Evolutionary conservation across 2,797 vertebrate species (phyloP).

Genomic region (Danio jaintianensis): DNA sequence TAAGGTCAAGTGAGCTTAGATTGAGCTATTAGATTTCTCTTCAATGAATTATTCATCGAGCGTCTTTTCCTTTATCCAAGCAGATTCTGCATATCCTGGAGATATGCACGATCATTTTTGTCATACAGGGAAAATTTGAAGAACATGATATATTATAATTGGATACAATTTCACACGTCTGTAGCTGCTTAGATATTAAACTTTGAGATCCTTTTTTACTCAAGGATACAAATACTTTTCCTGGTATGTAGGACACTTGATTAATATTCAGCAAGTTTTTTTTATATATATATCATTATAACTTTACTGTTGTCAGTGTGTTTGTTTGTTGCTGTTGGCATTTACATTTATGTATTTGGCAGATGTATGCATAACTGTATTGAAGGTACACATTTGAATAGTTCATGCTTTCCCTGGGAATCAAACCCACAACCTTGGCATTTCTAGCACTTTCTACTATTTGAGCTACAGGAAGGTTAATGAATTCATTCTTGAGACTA

Average conservation of each 20-base stretch:
- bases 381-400: no score
- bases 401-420: no score
- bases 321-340: no score
- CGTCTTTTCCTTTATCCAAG: not conserved
- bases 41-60: not conserved
- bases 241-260: not conserved
- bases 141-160: not conserved
- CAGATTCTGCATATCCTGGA: slow-evolving; percentile 17
- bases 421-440: no score
- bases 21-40: slow-evolving; percentile 10
- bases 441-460: no score
- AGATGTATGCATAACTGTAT: no score
- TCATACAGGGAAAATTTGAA: not conserved
- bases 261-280: not conserved
- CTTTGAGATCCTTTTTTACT: not conserved
- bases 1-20: slow-evolving; percentile 3
- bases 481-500: no score
- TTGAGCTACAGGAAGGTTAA: no score
- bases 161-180: not conserved
- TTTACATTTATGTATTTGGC: no score
- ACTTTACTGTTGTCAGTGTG: not conserved
- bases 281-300: not conserved
- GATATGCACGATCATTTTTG: slow-evolving; percentile 3
- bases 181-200: not conserved
- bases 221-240: not conserved